Conservation (phyloP, 2,888 invertebrate species). For the Bhutanitis thaidina region DNA sequence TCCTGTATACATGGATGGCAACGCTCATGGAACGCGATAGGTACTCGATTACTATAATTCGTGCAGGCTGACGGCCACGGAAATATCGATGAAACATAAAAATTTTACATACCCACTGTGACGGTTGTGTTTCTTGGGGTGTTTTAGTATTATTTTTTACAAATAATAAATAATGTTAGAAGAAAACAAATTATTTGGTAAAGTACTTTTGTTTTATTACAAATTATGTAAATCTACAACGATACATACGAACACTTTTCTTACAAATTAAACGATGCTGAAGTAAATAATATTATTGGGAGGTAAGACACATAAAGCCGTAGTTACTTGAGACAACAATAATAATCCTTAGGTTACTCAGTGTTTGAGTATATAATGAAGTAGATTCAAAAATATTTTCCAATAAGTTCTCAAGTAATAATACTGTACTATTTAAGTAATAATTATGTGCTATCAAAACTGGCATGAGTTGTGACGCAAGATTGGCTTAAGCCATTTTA, state of each 20-base stretch:
- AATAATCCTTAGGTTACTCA: not conserved
- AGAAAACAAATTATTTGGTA: slow-evolving; percentile 13
- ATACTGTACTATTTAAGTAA: not conserved
- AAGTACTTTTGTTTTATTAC: slow-evolving; percentile 21
- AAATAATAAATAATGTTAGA: not conserved
- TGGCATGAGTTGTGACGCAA: slow-evolving; percentile 7
- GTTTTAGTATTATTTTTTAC: not conserved
- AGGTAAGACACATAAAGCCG: slow-evolving; percentile 14
- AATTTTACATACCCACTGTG: no score
- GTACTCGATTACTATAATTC: no score
- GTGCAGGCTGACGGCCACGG: no score
- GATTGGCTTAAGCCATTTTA: slow-evolving; percentile 10
- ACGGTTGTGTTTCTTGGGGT: no score
- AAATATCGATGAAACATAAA: no score
- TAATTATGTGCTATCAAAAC: not conserved
- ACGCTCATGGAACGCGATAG: no score
- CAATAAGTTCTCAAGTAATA: slow-evolving; percentile 9
- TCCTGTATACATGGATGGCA: no score
- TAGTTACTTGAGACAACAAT: slow-evolving; percentile 3
- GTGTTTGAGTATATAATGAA: no score
- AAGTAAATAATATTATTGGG: slow-evolving; percentile 13
- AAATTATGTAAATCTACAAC: slow-evolving; percentile 28
- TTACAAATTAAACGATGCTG: slow-evolving; percentile 27
- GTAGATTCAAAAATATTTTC: not conserved
- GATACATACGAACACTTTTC: slow-evolving; percentile 32